These are phyloP conservation scores for Bergia sp. DNA, from an alignment of 92 coral and sea anemone genomes.

Conservation along the genomic window DNA sequence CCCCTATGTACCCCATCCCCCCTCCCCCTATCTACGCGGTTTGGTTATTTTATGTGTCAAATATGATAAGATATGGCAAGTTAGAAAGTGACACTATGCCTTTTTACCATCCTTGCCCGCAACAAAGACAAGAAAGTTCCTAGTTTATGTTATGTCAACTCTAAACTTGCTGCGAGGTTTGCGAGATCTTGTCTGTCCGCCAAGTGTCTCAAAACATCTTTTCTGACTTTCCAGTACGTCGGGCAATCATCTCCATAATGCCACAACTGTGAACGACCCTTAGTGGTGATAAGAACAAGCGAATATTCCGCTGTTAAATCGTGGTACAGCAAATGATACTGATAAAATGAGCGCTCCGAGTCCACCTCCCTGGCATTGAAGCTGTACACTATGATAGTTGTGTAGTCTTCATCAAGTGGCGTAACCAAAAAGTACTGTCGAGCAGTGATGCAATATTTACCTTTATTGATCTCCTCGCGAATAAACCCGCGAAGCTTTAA, in stretches of 20 bases:
- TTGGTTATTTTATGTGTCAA: too few relatives aligned
- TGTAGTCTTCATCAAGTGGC: constrained; percentile 59
- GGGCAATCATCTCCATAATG: constrained; percentile 73
- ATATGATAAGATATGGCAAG: too few relatives aligned
- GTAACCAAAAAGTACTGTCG: constrained; percentile 77
- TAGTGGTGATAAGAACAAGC: constrained; percentile 69
- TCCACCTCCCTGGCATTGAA: constrained; percentile 62
- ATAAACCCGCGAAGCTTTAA: constrained; percentile 60
- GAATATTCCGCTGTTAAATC: constrained; percentile 60
- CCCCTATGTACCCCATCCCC: too few relatives aligned
- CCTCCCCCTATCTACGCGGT: too few relatives aligned
- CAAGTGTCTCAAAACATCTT: constrained; percentile 73
- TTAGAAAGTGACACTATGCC: background rate
- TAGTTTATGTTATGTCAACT: constrained; percentile 7
- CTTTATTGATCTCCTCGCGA: constrained; percentile 63
- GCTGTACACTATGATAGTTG: constrained; percentile 50
- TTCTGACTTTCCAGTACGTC: constrained; percentile 81
- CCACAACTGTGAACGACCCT: constrained; percentile 59
- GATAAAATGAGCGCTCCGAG: constrained; percentile 47
- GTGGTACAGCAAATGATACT: constrained; percentile 68
- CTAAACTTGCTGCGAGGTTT: constrained; percentile 6
- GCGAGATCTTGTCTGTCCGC: constrained; percentile 39
- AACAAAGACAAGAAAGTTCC: background rate
- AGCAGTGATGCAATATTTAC: constrained; percentile 54
- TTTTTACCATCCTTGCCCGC: background rate